Evolutionary conservation across 2,888 invertebrate genomes (phyloP), one percentile per base, ranked within the genome.

Genomic region (Netelia inedita): DNA sequence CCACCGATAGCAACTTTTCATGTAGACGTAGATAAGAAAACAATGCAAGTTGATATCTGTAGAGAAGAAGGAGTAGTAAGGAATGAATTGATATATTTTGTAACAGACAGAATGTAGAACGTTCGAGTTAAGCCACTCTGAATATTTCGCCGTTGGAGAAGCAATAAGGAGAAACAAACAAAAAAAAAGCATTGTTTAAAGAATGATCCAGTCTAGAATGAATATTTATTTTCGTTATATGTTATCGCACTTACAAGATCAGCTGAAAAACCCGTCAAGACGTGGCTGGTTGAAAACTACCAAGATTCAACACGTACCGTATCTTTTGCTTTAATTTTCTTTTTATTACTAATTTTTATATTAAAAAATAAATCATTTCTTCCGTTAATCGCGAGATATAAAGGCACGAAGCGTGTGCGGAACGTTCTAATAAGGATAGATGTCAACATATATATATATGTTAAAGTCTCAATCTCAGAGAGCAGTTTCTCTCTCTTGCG

Each of bases 1-100:
- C 91, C 94, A 43, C 92, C 94, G 8, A 92, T 94, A 86, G 92
- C 94, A 50, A 92, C 94, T 69, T 95, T 96, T 89, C 86, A 87
- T 23, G 88, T 94, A 41, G 91, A 94, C 81, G 21, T 88, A 16
- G 90, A 91, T 50, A 90, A 88, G 11, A 89, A 89, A 79, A 85
- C 19, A 10, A 81, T 93, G 23, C 87, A 86, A 66, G 19, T 93
- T 9, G 82, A 83, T 43, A 82, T 86, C 75, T 85, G 63, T 41
- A 87, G 86, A 61, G 88, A 86, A 55, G 66, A 79, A 19, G 85
- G 89, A 69, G 46, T 86, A 16, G 46, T 92, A 75, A 93, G 93
- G 23, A 85, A 87, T 19, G 88, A 92, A 74, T 79, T 93, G 57
- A 43, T 92, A 55, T 93, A 93, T 85, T 78, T 86, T 61, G 79